Evolutionary conservation across 1,140 invertebrate species (phyloP).

Genomic region (Caenorhabditis inopinata): DNA sequence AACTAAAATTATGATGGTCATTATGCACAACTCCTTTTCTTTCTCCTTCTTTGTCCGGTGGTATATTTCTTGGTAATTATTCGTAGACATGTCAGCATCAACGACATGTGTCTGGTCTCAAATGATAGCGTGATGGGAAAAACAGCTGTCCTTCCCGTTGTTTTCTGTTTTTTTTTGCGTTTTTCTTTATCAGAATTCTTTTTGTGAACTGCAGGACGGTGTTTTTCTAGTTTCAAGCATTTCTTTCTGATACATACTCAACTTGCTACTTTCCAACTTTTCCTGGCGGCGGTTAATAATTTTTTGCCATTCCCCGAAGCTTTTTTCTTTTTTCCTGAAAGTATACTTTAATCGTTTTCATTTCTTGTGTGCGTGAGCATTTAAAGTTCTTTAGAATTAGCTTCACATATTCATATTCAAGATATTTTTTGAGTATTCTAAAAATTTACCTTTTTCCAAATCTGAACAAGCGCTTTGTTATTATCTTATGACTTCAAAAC

Average conservation of each 20-base stretch:
- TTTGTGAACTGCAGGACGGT: conserved; percentile 5
- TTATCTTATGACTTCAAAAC: too few relatives aligned
- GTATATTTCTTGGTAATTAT: conserved; percentile 21
- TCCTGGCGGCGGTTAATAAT: background rate
- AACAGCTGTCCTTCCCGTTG: conserved; percentile 9
- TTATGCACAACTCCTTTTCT: background rate
- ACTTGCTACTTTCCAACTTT: background rate
- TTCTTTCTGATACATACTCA: background rate
- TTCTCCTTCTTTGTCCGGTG: background rate
- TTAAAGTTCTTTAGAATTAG: too few relatives aligned
- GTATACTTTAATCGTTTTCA: too few relatives aligned
- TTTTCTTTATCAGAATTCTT: background rate
- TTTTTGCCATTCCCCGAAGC: too few relatives aligned
- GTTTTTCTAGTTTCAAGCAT: background rate
- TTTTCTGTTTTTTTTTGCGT: background rate
- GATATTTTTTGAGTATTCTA: too few relatives aligned
- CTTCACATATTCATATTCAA: too few relatives aligned
- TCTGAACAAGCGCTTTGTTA: too few relatives aligned
- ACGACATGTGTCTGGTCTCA: background rate
- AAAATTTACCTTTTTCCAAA: too few relatives aligned
- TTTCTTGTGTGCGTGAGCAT: too few relatives aligned
- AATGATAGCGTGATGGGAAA: background rate
- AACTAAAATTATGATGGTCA: too few relatives aligned
- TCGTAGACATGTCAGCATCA: background rate
- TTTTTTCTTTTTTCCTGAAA: too few relatives aligned